Evolutionary conservation across 1,140 invertebrate genomes (phyloP), one percentile per base, ranked within the genome.

Genomic region (Drosophila mauritiana): DNA sequence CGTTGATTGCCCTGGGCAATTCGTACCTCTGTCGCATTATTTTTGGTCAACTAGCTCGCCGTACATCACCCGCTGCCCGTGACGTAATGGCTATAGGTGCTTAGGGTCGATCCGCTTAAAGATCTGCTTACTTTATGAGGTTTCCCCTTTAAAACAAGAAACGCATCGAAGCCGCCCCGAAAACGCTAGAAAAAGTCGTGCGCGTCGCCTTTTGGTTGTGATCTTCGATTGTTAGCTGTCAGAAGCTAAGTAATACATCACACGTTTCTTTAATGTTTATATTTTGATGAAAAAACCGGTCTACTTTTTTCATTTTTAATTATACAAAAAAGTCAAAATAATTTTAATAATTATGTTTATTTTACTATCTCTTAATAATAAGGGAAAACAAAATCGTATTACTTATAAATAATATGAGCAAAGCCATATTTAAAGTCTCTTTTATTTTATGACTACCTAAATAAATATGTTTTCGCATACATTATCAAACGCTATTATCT

Each of bases 181-280:
- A 76, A 69, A 43, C 72, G 68, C 76, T 40, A 15, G 7, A 0
- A n/a, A 75, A 55, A 17, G 59, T 58, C 58, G n/a, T 3, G n/a
- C 8, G 20, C 40, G 20, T 11, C 48, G 11, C 11, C n/a, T 45
- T 2, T 15, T n/a, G 80, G 80, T 84, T 84, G 55, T 59, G 46
- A 55, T 76, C 46, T 52, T 36, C 10, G 80, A 49, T 83, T n/a
- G 3, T 13, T 43, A 22, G 3, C 46, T 45, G 57, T 48, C 80
- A 70, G 36, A 57, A 68, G 80, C 64, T 84, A 15, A 4, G 1
- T 37, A 27, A 27, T 56, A 55, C 49, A 22, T 1, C 12, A 39
- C 13, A 10, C 10, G 8, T 31, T 31, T 31, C 8, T 31, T 31
- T 22, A 22, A 3, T 22, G 20, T 22, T 22, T 22, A 22, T 22